These are phyloP conservation scores for Xanthia icteritia DNA, from an alignment of 2,888 invertebrate species.

Conservation along the genomic window DNA sequence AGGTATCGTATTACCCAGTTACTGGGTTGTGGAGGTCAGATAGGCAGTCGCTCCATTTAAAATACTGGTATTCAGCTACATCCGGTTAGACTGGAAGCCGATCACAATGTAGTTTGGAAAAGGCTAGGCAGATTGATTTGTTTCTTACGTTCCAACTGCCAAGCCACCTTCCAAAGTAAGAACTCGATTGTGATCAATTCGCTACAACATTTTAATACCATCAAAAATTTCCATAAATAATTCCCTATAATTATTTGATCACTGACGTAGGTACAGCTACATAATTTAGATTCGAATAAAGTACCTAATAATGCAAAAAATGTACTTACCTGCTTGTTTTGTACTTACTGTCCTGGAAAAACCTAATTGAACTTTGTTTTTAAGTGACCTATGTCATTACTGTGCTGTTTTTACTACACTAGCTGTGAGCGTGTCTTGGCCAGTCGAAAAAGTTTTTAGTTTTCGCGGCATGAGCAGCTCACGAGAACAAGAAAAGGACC, in stretches of 20 bases:
- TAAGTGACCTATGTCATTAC: not conserved
- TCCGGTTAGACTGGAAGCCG: no score
- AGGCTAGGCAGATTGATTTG: no score
- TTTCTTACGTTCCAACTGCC: no score
- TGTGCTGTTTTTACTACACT: not conserved
- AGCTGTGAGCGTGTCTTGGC: not conserved
- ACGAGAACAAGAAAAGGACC: not conserved
- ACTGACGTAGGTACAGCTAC: slow-evolving; percentile 4
- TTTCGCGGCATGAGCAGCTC: not conserved
- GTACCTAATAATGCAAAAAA: slow-evolving; percentile 19
- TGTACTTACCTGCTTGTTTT: not conserved
- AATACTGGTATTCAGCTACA: no score
- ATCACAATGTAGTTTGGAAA: no score
- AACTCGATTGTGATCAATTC: no score
- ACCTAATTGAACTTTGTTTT: not conserved
- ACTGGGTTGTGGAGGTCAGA: no score
- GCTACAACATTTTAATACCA: no score
- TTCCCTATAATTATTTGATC: no score
- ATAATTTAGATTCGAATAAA: not conserved
- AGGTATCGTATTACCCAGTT: no score
- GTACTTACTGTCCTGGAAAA: slow-evolving; percentile 1
- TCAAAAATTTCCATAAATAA: not conserved
- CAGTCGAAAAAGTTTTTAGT: not conserved
- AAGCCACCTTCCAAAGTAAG: no score
- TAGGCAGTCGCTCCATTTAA: no score